Conservation (phyloP, 2,797 vertebrate genomes). For the Alcedo quadribrachys region DNA sequence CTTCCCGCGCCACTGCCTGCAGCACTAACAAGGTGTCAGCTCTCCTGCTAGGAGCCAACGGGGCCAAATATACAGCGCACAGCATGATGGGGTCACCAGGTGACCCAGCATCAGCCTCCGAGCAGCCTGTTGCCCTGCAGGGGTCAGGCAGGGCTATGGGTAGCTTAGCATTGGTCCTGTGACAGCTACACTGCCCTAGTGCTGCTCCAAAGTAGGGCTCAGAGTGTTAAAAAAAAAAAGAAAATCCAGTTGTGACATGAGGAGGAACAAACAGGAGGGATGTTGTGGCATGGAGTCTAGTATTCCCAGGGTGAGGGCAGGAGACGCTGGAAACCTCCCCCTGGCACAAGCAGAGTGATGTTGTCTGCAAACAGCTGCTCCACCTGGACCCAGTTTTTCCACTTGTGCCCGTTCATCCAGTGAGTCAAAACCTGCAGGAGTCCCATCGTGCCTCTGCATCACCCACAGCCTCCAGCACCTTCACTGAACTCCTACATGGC, state of each 20-base stretch:
- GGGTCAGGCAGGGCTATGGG: neutral
- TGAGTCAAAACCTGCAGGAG: neutral
- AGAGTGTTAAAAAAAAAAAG: no score
- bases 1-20: fast-evolving
- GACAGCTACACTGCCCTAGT: fast-evolving
- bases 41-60: neutral
- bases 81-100: neutral
- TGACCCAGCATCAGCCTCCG: fast-evolving
- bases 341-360: fast-evolving
- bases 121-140: neutral
- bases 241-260: neutral
- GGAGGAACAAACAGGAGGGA: neutral
- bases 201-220: neutral
- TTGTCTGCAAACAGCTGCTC: neutral
- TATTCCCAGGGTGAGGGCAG: no score
- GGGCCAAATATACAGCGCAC: neutral
- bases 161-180: neutral
- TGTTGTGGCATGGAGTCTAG: fast-evolving
- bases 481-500: neutral
- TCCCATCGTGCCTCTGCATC: neutral
- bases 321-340: neutral
- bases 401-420: fast-evolving
- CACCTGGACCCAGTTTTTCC: neutral
- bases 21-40: fast-evolving
- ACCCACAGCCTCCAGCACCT: neutral